Base-by-base conservation (phyloP, 1,140 invertebrate species). In the Tetragnatha versicolor region DNA sequence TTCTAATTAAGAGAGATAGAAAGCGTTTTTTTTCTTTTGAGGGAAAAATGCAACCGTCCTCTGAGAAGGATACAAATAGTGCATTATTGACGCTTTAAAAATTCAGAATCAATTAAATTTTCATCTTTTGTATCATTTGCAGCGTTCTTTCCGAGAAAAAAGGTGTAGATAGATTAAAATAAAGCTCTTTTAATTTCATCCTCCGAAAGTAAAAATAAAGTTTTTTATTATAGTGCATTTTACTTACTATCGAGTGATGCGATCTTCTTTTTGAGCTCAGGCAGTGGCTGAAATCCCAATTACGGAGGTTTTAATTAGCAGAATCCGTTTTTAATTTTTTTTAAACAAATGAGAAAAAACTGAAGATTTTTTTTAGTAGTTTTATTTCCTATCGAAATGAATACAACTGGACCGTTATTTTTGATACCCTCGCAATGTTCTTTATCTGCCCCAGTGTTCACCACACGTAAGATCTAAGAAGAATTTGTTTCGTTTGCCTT, bases 91-190 rank as follows among this genome's bases (percentile, higher is more conserved):
- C 10, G 29, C 29, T 58, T 58, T 58, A 51, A 58, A 58, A 58
- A 58, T 33, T 58, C 55, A 35, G 55, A 58, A 58, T 58, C 31
- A 58, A 58, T 58, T 58, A 55, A 33, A 58, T 58, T 58, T 58
- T 58, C 29, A 35, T 33, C 31, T 58, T 58, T 58, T 58, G 31
- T 58, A 33, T 58, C 4, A 58, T 58, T 58, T 33, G 35, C 35
- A 58, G 22, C 35, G 6, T 31, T 33, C 55, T 58, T 33, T 1
- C 10, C 31, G 20, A 33, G 55, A 58, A 58, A 58, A 20, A 33
- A 14, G 55, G 55, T 31, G 35, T 58, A 58, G 55, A 31, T 58
- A 58, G 55, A 58, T 58, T 58, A 58, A 58, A 58, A 33, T 33
- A 31, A 58, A 58, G 35, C 29, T 33, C 55, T 58, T 58, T 33